Percentiles rank a stretch among this genome's conserved stretches.
These are phyloP conservation scores for Drosophila picticornis DNA, from an alignment of 2,888 invertebrate genomes.

Conservation along the genomic window DNA sequence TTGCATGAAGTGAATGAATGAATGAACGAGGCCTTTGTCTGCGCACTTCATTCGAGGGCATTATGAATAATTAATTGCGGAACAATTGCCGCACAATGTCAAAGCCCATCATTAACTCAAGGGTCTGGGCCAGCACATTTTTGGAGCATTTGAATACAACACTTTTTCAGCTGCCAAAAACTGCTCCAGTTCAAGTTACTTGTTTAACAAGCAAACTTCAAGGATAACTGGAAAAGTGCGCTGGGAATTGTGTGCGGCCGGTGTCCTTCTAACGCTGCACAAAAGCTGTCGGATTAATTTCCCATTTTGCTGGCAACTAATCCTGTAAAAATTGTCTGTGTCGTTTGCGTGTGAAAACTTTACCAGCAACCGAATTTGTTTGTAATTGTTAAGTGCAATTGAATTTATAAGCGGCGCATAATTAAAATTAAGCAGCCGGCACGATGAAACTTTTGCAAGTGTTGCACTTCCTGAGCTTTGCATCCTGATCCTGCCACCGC, in stretches of 20 bases:
- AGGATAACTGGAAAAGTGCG: conserved; percentile 18
- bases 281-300: conserved; percentile 72
- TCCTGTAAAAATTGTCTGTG: conserved; percentile 72
- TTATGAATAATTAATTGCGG: conserved; percentile 73
- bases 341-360: conserved; percentile 43
- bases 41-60: conserved; percentile 55
- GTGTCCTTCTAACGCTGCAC: conserved; percentile 25
- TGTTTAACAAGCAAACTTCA: conserved; percentile 39
- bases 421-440: conserved; percentile 77
- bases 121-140: conserved; percentile 31
- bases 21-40: conserved; percentile 30
- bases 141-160: conserved; percentile 16
- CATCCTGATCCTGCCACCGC: conserved; percentile 20
- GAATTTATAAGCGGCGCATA: conserved; percentile 79
- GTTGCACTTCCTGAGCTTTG: conserved; percentile 62
- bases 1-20: conserved; percentile 12
- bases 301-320: conserved; percentile 71
- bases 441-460: conserved; percentile 67
- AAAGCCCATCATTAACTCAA: conserved; percentile 68
- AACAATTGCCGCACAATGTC: conserved; percentile 61
- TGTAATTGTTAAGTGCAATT: conserved; percentile 80
- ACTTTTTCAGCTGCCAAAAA: conserved; percentile 22
- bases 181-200: conserved; percentile 20
- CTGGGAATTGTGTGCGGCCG: conserved; percentile 31
- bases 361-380: conserved; percentile 50